Conservation (phyloP, 2,888 invertebrate genomes). For the Campaea margaritaria region DNA sequence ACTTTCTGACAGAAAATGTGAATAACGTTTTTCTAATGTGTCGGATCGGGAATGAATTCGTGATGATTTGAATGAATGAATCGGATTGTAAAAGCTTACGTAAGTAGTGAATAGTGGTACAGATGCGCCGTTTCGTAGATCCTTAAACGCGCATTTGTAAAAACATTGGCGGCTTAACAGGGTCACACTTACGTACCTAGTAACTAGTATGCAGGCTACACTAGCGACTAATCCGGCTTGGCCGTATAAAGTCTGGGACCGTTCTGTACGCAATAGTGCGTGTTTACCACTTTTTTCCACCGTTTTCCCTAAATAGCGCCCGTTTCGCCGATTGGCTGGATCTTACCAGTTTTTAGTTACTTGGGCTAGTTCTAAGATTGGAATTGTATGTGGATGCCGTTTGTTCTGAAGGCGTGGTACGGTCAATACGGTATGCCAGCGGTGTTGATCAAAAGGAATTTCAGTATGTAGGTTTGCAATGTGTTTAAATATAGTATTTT, state of each 20-base stretch:
- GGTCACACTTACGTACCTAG: constrained; percentile 8
- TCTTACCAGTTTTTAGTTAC: constrained; percentile 19
- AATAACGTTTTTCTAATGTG: no score
- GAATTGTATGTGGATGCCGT: constrained; percentile 23
- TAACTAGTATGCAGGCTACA: no score
- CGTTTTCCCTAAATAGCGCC: constrained; percentile 42
- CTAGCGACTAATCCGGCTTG: constrained; percentile 19
- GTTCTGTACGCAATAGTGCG: constrained; percentile 31
- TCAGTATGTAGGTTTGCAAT: no score
- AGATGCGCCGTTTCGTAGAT: no score
- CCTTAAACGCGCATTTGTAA: neutral
- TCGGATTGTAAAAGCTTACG: no score
- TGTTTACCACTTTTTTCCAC: constrained; percentile 38
- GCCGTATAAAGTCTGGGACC: constrained; percentile 31
- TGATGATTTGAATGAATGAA: no score
- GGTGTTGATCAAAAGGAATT: no score
- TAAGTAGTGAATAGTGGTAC: no score
- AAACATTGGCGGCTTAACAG: constrained; percentile 1
- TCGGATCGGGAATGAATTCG: no score
- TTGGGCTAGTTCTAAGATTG: constrained; percentile 22
- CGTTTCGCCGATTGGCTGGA: constrained; percentile 37
- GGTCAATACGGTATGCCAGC: no score
- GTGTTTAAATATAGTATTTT: no score
- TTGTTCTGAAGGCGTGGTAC: neutral
- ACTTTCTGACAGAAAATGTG: no score